These are phyloP conservation scores for Pseudobourletiella spinata DNA, from an alignment of 1,140 invertebrate species.

Conservation along the genomic window DNA sequence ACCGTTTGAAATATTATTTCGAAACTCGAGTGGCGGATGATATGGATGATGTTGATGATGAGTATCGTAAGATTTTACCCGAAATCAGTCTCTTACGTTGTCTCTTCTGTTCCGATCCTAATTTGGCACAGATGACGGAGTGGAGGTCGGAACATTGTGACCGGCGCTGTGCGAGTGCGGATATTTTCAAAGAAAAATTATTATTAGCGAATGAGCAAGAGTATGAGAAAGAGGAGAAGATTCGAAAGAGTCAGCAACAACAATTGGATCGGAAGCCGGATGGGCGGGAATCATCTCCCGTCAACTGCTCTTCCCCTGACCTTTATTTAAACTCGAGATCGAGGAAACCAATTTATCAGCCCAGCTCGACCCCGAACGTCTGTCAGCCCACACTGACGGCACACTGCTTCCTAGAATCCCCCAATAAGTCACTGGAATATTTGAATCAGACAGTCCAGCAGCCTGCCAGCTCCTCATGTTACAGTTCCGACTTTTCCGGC, in stretches of 20 bases:
- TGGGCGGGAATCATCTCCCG: constrained; percentile 32
- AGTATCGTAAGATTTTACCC: constrained; percentile 8
- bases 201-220: constrained; percentile 46
- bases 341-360: constrained; percentile 35
- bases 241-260: background rate
- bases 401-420: constrained; percentile 30
- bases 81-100: constrained; percentile 29
- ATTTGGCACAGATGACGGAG: constrained; percentile 29
- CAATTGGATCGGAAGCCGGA: constrained; percentile 35
- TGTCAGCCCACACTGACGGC: constrained; percentile 35
- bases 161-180: constrained; percentile 54
- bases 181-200: constrained; percentile 59
- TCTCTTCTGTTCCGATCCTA: constrained; percentile 32
- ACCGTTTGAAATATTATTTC: constrained; percentile 30
- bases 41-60: constrained; percentile 1
- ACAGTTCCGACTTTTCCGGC: constrained; percentile 25
- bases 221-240: too few relatives aligned
- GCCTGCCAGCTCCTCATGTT: constrained; percentile 9
- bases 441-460: constrained; percentile 11
- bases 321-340: constrained; percentile 27
- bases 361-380: constrained; percentile 32
- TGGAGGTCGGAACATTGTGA: constrained; percentile 11
- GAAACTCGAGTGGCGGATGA: constrained; percentile 16
- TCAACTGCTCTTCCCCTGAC: constrained; percentile 23
- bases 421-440: constrained; percentile 24